phyloP scores from a whole-genome alignment of 2,113 vertebrate genomes.

The Felis chaus region DNA sequence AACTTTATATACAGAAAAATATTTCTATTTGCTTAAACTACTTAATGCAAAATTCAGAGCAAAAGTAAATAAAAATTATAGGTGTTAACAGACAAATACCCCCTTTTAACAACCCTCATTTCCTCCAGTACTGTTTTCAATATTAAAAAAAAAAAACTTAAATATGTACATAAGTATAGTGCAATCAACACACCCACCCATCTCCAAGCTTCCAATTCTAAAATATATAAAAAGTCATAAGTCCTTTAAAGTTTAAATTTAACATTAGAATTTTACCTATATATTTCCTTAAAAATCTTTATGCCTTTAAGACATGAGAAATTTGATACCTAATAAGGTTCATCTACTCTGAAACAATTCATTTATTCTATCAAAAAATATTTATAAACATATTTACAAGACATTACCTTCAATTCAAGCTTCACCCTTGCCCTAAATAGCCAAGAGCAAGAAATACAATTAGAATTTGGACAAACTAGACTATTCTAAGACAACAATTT shows the following conservation, averaged over 20 bases:
- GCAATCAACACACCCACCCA: background rate
- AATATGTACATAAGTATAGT: background rate
- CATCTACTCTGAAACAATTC: conserved; percentile 9
- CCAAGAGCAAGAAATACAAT: conserved; percentile 28
- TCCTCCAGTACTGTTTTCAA: background rate
- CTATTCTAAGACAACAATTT: background rate
- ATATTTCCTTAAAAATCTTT: background rate
- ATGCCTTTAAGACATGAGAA: conserved; percentile 35
- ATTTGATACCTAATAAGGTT: background rate
- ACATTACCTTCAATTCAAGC: background rate
- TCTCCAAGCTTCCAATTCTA: background rate
- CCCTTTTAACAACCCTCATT: conserved; percentile 14
- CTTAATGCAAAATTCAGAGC: conserved; percentile 28
- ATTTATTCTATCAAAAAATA: background rate
- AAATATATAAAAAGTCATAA: conserved; percentile 30
- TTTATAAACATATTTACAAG: conserved; percentile 1
- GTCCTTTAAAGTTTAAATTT: conserved; percentile 1
- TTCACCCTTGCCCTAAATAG: background rate
- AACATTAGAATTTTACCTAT: background rate
- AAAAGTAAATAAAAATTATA: conserved; percentile 12
- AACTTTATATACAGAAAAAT: conserved; percentile 15
- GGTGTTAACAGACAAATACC: background rate
- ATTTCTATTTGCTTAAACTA: conserved; percentile 20
- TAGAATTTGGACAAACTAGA: conserved; percentile 8
- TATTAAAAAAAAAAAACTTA: background rate